A percentile compares a stretch with the other conserved stretches of the same genome.
phyloP scores from a whole-genome alignment of 2,797 vertebrate species.

The Micromesistius poutassou region DNA sequence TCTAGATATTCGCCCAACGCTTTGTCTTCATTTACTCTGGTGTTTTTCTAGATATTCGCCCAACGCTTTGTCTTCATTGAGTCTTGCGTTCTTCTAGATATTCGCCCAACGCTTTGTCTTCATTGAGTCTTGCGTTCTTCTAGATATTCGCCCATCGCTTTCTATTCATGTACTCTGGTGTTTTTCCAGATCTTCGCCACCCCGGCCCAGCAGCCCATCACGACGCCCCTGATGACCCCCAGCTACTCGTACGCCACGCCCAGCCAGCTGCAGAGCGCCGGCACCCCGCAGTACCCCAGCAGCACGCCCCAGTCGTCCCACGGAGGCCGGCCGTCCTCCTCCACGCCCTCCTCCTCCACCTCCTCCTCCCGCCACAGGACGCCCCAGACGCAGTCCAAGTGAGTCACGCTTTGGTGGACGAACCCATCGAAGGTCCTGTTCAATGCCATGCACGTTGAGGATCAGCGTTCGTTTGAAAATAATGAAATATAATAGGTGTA shows the following conservation, averaged over 20 bases:
- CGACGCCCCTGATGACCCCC: constrained; percentile 86
- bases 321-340: constrained; percentile 57
- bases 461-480: not conserved
- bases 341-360: constrained; percentile 78
- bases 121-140: no score
- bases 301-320: constrained; percentile 80
- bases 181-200: constrained; percentile 80
- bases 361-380: constrained; percentile 77
- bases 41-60: no score
- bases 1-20: not conserved
- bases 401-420: constrained; percentile 51
- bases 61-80: no score
- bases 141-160: no score
- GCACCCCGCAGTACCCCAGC: constrained; percentile 84
- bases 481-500: no score
- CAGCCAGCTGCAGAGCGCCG: constrained; percentile 76
- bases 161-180: no score
- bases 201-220: constrained; percentile 81
- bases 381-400: constrained; percentile 79
- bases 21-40: not conserved
- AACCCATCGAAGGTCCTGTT: not conserved
- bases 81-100: no score
- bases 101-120: no score
- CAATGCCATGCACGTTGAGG: not conserved
- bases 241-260: constrained; percentile 89